A percentile compares a stretch with the other conserved stretches of the same genome.
Conservation (phyloP, 2,797 vertebrate species). For the Adelosebastes latens region DNA sequence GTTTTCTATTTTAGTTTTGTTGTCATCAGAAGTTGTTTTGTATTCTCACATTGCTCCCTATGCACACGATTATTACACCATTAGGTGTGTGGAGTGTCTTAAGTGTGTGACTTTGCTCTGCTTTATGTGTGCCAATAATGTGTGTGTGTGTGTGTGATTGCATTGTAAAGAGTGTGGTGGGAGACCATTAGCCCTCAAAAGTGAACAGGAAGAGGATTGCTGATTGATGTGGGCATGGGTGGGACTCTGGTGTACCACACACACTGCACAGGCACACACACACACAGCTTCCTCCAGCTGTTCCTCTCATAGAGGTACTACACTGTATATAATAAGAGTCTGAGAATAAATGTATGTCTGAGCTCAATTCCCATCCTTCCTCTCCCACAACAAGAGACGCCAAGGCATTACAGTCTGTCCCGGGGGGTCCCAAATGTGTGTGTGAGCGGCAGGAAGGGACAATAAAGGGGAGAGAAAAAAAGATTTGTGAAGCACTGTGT, state of each 20-base stretch:
- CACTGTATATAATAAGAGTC: constrained; percentile 45
- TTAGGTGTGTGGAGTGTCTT: constrained; percentile 9
- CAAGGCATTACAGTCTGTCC: constrained; percentile 30
- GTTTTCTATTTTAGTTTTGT: background rate
- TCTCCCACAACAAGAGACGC: constrained; percentile 51
- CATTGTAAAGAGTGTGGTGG: constrained; percentile 32
- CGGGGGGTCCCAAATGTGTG: constrained; percentile 28
- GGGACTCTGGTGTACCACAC: constrained; percentile 49
- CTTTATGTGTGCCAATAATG: background rate
- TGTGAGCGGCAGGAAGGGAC: constrained; percentile 34
- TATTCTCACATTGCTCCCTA: background rate
- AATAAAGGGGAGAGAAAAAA: background rate
- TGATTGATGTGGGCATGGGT: constrained; percentile 70
- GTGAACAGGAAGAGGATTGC: constrained; percentile 59
- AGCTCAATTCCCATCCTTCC: constrained; percentile 36
- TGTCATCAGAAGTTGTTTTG: background rate
- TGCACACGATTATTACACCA: constrained; percentile 1
- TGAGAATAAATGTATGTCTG: constrained; percentile 39
- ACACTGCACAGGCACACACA: background rate
- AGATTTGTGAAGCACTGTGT: constrained; percentile 21
- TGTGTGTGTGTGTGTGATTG: constrained; percentile 20
- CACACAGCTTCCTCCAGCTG: constrained; percentile 27
- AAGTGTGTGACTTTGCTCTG: background rate
- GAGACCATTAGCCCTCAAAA: constrained; percentile 53
- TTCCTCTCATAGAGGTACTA: constrained; percentile 42